Conservation (phyloP, 2,888 invertebrate species). For the Hirtodrosophila duncani region DNA sequence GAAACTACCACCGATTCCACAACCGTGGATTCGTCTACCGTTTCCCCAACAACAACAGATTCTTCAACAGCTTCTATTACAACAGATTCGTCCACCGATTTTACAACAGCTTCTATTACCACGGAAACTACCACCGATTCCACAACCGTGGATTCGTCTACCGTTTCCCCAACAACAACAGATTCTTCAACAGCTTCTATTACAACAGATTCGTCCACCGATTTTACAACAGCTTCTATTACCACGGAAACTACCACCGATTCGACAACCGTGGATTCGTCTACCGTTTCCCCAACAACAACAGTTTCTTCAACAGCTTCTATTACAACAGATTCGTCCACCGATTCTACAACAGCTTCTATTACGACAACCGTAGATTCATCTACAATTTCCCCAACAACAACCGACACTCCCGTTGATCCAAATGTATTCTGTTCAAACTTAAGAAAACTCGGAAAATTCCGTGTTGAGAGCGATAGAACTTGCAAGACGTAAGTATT, state of each 20-base stretch:
- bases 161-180: background rate
- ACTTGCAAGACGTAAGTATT: constrained; percentile 51
- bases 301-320: background rate
- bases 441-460: constrained; percentile 36
- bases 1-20: constrained; percentile 2
- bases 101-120: background rate
- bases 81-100: constrained; percentile 1
- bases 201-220: constrained; percentile 2
- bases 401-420: constrained; percentile 4
- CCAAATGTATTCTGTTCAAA: constrained; percentile 29
- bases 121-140: too few relatives aligned
- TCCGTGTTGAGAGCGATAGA: constrained; percentile 36
- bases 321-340: constrained; percentile 4
- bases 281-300: background rate
- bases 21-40: constrained; percentile 3
- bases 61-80: constrained; percentile 5
- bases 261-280: constrained; percentile 3
- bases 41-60: background rate
- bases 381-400: background rate
- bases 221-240: background rate
- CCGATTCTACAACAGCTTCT: background rate
- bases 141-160: too few relatives aligned
- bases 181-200: constrained; percentile 10
- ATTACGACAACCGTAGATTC: background rate
- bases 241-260: constrained; percentile 7